Percentiles rank a stretch among this genome's conserved stretches.
These are phyloP conservation scores for Chironomus riparius DNA, from an alignment of 2,888 invertebrate species.

Conservation along the genomic window DNA sequence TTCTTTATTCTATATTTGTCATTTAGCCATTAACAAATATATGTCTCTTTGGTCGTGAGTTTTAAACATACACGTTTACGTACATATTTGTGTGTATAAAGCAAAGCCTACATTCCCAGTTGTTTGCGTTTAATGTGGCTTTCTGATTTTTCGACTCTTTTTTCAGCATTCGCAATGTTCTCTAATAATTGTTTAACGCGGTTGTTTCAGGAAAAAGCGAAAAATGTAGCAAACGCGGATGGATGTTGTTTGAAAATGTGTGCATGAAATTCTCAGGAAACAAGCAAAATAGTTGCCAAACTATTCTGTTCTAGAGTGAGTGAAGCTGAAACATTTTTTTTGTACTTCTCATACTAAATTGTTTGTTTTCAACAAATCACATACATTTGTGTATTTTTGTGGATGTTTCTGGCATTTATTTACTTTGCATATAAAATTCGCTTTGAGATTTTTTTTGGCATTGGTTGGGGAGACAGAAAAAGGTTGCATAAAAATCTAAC, in stretches of 20 bases:
- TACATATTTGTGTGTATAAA: neutral
- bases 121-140: slow-evolving; percentile 23
- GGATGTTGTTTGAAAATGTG: neutral
- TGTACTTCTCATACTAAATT: neutral
- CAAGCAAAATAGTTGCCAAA: neutral
- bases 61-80: neutral
- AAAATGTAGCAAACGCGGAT: neutral
- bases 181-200: slow-evolving; percentile 25
- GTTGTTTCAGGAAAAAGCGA: neutral
- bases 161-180: neutral
- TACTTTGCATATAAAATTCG: neutral
- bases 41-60: neutral
- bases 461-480: no score
- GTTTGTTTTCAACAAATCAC: neutral
- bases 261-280: neutral
- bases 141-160: slow-evolving; percentile 23
- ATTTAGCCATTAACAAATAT: slow-evolving; percentile 14
- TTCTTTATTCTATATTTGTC: neutral
- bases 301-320: neutral
- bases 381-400: neutral
- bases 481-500: no score
- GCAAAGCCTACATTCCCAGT: slow-evolving; percentile 6
- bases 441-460: neutral
- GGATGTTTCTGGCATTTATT: neutral
- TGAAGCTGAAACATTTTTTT: neutral